Evolutionary conservation across 2,113 vertebrate species (phyloP).

Genomic region (Oncorhynchus mykiss): DNA sequence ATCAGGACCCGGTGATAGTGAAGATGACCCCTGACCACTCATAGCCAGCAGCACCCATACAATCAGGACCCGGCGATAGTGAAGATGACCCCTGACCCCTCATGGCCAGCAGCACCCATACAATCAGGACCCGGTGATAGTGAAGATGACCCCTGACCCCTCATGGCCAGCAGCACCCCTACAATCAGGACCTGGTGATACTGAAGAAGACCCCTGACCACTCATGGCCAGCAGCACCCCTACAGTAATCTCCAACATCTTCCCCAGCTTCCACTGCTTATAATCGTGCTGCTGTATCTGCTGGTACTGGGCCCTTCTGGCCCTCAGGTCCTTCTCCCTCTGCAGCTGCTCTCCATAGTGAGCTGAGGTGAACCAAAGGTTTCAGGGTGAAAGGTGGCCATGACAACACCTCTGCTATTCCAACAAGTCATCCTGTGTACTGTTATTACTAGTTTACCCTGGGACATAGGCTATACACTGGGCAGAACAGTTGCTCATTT

Average conservation of each 20-base stretch:
- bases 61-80: slow-evolving; percentile 16
- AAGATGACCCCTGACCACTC: not conserved
- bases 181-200: not conserved
- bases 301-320: slow-evolving; percentile 55
- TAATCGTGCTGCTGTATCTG: slow-evolving; percentile 10
- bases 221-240: slow-evolving; percentile 28
- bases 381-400: slow-evolving; percentile 14
- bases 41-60: slow-evolving; percentile 28
- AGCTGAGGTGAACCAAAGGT: slow-evolving; percentile 33
- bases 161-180: slow-evolving; percentile 34
- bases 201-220: slow-evolving; percentile 14
- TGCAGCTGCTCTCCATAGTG: slow-evolving; percentile 90
- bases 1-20: not conserved
- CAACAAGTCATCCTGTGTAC: slow-evolving; percentile 28
- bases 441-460: slow-evolving; percentile 14
- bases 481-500: not conserved
- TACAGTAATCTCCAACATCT: slow-evolving; percentile 35
- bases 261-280: not conserved
- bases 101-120: slow-evolving; percentile 33
- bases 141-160: slow-evolving; percentile 19
- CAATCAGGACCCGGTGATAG: slow-evolving; percentile 8
- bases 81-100: slow-evolving; percentile 16
- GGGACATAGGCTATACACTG: slow-evolving; percentile 8
- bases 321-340: slow-evolving; percentile 69
- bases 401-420: slow-evolving; percentile 26